Percentiles rank a stretch among this genome's conserved stretches.
These are phyloP conservation scores for Acestrorhynchus altus DNA, from an alignment of 2,797 vertebrate species.

Conservation along the genomic window DNA sequence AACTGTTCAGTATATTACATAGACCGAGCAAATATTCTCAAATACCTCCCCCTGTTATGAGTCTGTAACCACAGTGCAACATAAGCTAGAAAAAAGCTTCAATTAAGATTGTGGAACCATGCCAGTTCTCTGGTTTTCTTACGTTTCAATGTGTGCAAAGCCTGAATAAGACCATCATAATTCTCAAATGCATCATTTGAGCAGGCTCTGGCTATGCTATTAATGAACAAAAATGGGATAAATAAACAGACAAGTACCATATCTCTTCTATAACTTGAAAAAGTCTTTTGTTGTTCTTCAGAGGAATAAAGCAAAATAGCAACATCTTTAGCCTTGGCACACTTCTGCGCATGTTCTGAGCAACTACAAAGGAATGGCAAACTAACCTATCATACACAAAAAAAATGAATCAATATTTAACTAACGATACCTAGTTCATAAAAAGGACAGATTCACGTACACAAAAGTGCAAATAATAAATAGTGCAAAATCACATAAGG, in stretches of 20 bases:
- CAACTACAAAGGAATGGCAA: slow-evolving; percentile 25
- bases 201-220: neutral
- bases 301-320: neutral
- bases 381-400: slow-evolving; percentile 46
- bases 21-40: slow-evolving; percentile 69
- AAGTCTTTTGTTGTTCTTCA: too few species aligned
- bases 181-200: neutral
- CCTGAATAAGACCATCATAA: too few species aligned
- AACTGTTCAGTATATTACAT: slow-evolving; percentile 58
- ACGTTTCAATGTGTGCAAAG: slow-evolving; percentile 45
- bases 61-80: slow-evolving; percentile 72
- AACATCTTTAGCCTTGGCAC: neutral
- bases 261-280: too few species aligned
- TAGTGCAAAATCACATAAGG: slow-evolving; percentile 29
- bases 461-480: slow-evolving; percentile 50
- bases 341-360: neutral
- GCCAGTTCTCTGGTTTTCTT: slow-evolving; percentile 65
- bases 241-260: neutral
- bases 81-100: slow-evolving; percentile 76
- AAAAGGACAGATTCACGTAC: slow-evolving; percentile 42
- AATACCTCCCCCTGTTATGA: slow-evolving; percentile 68
- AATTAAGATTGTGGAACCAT: slow-evolving; percentile 73
- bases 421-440: slow-evolving; percentile 21
- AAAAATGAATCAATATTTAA: slow-evolving; percentile 51
- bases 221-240: slow-evolving; percentile 2